phyloP scores from a whole-genome alignment of 2,888 invertebrate genomes.

The Azorinus chamasolen region DNA sequence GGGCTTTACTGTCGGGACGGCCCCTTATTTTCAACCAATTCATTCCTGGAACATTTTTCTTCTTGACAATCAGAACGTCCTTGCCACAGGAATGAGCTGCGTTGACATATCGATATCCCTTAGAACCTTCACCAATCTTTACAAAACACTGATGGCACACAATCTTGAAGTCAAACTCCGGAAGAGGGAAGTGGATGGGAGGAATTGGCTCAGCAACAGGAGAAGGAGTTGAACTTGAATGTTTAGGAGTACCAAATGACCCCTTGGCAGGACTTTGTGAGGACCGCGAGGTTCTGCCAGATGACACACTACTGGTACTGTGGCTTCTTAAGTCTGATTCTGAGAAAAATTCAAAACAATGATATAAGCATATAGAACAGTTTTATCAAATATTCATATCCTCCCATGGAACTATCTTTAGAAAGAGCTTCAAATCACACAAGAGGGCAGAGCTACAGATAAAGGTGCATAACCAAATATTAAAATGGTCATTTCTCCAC shows the following conservation, averaged over 20 bases:
- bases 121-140: slow-evolving; percentile 76
- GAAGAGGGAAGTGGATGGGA: slow-evolving; percentile 70
- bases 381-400: too few species aligned
- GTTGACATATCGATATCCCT: slow-evolving; percentile 68
- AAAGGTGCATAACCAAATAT: too few species aligned
- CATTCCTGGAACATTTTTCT: slow-evolving; percentile 48
- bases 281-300: slow-evolving; percentile 53
- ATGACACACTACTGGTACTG: slow-evolving; percentile 38
- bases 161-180: slow-evolving; percentile 76
- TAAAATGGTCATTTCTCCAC: too few species aligned
- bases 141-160: slow-evolving; percentile 78
- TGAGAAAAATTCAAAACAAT: not conserved
- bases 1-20: slow-evolving; percentile 62
- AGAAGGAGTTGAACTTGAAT: slow-evolving; percentile 17
- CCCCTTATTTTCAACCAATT: slow-evolving; percentile 80
- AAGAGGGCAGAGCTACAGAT: too few species aligned
- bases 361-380: not conserved
- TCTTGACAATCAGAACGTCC: slow-evolving; percentile 73
- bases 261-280: slow-evolving; percentile 54
- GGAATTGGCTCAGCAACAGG: slow-evolving; percentile 24
- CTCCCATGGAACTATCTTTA: too few species aligned
- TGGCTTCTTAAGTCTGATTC: slow-evolving; percentile 3
- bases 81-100: slow-evolving; percentile 72
- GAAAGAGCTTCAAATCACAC: too few species aligned
- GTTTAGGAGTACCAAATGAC: slow-evolving; percentile 11